Percentiles rank a stretch among this genome's conserved stretches.
Evolutionary conservation across 2,888 invertebrate species (phyloP).

Genomic region (Priocnemis perturbator): DNA sequence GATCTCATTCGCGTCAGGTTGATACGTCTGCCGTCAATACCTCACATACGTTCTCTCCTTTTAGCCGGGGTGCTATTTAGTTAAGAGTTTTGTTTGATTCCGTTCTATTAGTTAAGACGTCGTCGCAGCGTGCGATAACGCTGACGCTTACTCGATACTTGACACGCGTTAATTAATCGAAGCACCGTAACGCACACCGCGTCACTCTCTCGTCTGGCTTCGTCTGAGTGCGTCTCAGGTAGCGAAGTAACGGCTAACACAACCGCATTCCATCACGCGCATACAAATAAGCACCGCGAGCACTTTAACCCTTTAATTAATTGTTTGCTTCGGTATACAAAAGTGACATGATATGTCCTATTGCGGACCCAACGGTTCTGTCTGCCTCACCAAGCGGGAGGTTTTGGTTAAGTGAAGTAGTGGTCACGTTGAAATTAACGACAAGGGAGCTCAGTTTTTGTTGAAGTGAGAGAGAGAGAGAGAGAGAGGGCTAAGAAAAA

Average conservation of each 20-base stretch:
- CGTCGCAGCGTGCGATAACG: slow-evolving; percentile 24
- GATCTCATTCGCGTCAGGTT: slow-evolving; percentile 10
- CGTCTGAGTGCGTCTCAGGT: no score
- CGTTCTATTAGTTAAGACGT: slow-evolving; percentile 44
- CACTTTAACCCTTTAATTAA: slow-evolving; percentile 44
- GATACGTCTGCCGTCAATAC: not conserved
- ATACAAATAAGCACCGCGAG: slow-evolving; percentile 27
- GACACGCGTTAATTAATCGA: no score
- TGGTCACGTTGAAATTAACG: slow-evolving; percentile 7
- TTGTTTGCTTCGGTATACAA: slow-evolving; percentile 36
- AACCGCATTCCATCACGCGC: not conserved
- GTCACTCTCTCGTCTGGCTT: no score
- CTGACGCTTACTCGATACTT: slow-evolving; percentile 25
- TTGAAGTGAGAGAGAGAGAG: no score
- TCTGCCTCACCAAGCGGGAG: not conserved
- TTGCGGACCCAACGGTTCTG: slow-evolving; percentile 36
- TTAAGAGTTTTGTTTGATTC: slow-evolving; percentile 52
- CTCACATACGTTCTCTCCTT: not conserved
- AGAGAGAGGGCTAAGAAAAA: no score
- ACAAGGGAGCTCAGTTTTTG: not conserved
- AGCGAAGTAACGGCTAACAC: no score
- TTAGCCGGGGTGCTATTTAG: slow-evolving; percentile 49
- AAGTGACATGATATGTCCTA: slow-evolving; percentile 43
- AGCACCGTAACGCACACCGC: no score
- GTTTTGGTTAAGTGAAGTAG: slow-evolving; percentile 17